Evolutionary conservation across 2,888 invertebrate species (phyloP).

Genomic region (Anthrax anthrax): DNA sequence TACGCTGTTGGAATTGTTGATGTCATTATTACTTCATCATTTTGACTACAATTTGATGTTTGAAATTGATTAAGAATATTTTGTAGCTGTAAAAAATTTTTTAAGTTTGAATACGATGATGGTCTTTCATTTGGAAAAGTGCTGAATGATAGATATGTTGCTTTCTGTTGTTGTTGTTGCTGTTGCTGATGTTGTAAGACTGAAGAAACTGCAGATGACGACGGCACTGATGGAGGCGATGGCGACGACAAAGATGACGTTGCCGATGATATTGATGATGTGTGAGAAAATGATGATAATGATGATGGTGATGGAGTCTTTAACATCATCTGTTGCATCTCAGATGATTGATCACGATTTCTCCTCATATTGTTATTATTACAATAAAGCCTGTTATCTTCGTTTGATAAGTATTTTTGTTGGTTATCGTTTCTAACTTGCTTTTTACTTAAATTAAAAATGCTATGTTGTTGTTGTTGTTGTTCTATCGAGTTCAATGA

Average conservation of each 20-base stretch:
- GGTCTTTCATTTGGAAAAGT: not conserved
- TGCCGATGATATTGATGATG: slow-evolving; percentile 12
- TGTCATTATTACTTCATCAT: not conserved
- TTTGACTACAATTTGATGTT: not conserved
- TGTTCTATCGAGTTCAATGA: not conserved
- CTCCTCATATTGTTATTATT: not conserved
- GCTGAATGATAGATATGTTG: not conserved
- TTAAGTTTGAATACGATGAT: not conserved
- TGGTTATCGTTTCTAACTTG: not conserved
- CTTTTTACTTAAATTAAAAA: not conserved
- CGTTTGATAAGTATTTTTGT: not conserved
- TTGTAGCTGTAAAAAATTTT: slow-evolving; percentile 1
- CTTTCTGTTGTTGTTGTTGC: not conserved
- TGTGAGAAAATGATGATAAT: slow-evolving; percentile 7
- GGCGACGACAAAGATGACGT: slow-evolving; percentile 13
- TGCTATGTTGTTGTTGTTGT: slow-evolving; percentile 1
- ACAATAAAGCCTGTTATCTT: not conserved
- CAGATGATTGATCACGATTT: slow-evolving; percentile 6
- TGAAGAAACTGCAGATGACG: slow-evolving; percentile 12
- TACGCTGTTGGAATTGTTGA: not conserved
- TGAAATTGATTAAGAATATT: slow-evolving; percentile 2
- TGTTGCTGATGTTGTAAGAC: not conserved
- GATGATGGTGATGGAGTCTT: slow-evolving; percentile 1
- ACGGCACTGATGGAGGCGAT: slow-evolving; percentile 16
- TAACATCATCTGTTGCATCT: not conserved